phyloP scores from a whole-genome alignment of 2,797 vertebrate genomes.

The Liparis tanakae region DNA sequence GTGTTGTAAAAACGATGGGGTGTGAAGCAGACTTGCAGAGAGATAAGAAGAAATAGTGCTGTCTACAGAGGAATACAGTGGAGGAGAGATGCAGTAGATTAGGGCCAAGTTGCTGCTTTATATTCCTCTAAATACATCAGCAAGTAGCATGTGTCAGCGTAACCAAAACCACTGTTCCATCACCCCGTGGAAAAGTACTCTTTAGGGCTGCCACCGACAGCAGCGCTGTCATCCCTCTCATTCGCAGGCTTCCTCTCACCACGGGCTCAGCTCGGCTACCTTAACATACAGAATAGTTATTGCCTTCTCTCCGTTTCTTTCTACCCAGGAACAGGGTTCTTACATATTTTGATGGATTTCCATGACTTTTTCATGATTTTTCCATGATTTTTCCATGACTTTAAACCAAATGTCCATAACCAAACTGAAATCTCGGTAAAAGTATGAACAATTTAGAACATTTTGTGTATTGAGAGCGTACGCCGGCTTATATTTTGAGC shows the following conservation, averaged over 20 bases:
- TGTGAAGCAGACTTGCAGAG: conserved; percentile 65
- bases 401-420: too few relatives aligned
- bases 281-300: conserved; percentile 21
- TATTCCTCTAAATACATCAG: conserved; percentile 83
- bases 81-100: conserved; percentile 79
- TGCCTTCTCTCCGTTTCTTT: conserved; percentile 18
- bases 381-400: too few relatives aligned
- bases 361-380: too few relatives aligned
- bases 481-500: too few relatives aligned
- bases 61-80: conserved; percentile 80
- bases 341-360: too few relatives aligned
- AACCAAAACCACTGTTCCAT: conserved; percentile 73
- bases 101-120: conserved; percentile 73
- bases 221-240: conserved; percentile 50
- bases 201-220: conserved; percentile 58
- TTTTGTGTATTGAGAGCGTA: too few relatives aligned
- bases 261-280: conserved; percentile 28
- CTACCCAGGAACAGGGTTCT: too few relatives aligned
- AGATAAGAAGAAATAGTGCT: conserved; percentile 83
- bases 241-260: conserved; percentile 43
- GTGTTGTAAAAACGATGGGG: conserved; percentile 70
- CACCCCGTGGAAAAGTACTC: conserved; percentile 71
- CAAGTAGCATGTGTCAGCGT: conserved; percentile 72
- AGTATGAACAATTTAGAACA: too few relatives aligned
- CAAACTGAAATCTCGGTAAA: too few relatives aligned